These are phyloP conservation scores for Vulpes vulpes DNA, from an alignment of 2,113 vertebrate genomes.

Conservation along the genomic window DNA sequence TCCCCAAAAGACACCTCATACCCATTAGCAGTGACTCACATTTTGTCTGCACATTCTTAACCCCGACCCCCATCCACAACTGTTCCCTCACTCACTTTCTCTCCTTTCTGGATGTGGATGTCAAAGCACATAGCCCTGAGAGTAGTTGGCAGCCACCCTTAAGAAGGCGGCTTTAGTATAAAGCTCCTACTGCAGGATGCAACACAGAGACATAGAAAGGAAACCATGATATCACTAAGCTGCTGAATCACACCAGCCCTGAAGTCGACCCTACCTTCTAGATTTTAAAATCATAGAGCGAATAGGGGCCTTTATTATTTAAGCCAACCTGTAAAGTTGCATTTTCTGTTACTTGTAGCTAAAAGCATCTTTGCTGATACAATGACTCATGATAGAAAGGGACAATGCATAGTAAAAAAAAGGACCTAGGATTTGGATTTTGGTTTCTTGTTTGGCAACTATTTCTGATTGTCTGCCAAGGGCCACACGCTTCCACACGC, in stretches of 20 bases:
- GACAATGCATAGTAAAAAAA: not conserved
- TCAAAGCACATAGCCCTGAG: not conserved
- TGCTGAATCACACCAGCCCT: not conserved
- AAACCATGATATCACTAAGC: not conserved
- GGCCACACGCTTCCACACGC: rapidly evolving
- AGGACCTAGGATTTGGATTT: not conserved
- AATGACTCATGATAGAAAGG: not conserved
- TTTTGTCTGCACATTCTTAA: not conserved
- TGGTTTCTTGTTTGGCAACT: not conserved
- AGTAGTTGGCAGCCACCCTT: not conserved
- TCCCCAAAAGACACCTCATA: not conserved
- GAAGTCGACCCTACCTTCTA: not conserved
- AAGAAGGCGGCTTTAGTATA: not conserved
- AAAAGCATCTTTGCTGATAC: not conserved
- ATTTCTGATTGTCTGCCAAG: not conserved
- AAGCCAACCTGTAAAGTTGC: not conserved
- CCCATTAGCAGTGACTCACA: not conserved
- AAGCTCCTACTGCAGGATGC: not conserved
- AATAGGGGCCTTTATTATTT: not conserved
- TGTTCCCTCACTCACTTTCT: not conserved
- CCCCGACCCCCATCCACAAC: not conserved
- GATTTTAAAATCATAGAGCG: not conserved
- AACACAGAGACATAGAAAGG: not conserved
- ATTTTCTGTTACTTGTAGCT: not conserved
- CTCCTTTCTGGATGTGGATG: not conserved